Evolutionary conservation across 2,113 vertebrate genomes (phyloP).

Genomic region (Hirundichthys speculiger): DNA sequence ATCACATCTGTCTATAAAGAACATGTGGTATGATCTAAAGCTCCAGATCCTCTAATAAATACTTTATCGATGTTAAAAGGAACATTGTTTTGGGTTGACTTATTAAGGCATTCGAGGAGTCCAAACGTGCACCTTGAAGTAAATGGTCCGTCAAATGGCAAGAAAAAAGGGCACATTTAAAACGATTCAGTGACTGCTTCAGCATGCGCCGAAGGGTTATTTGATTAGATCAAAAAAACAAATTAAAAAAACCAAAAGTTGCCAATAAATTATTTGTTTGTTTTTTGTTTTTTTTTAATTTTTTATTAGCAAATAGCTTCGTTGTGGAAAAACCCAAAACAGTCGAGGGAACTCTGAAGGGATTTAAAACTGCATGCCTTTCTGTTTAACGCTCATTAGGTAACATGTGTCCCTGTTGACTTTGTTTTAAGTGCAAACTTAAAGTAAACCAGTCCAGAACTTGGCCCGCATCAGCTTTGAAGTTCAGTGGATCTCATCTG

Average conservation of each 20-base stretch:
- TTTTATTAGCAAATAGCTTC: background rate
- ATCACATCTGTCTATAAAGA: no score
- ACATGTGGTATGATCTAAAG: no score
- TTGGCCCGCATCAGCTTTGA: constrained; percentile 28
- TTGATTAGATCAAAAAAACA: background rate
- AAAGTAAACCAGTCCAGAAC: background rate
- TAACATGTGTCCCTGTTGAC: constrained; percentile 11
- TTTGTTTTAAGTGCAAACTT: constrained; percentile 26
- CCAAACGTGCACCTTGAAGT: background rate
- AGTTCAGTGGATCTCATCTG: constrained; percentile 14
- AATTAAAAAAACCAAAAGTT: no score
- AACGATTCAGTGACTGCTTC: no score
- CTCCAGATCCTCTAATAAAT: no score
- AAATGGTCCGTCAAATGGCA: background rate
- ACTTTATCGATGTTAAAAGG: no score
- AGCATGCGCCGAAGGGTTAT: background rate
- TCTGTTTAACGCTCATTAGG: constrained; percentile 6
- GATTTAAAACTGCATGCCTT: background rate
- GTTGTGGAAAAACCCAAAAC: background rate
- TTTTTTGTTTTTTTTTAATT: background rate
- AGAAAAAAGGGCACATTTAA: no score
- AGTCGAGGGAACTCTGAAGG: background rate
- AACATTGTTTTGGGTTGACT: no score
- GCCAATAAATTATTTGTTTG: no score
- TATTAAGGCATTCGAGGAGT: background rate